A percentile compares a stretch with the other conserved stretches of the same genome.
Conservation (phyloP, 2,888 invertebrate species). For the Bombylius discolor region DNA sequence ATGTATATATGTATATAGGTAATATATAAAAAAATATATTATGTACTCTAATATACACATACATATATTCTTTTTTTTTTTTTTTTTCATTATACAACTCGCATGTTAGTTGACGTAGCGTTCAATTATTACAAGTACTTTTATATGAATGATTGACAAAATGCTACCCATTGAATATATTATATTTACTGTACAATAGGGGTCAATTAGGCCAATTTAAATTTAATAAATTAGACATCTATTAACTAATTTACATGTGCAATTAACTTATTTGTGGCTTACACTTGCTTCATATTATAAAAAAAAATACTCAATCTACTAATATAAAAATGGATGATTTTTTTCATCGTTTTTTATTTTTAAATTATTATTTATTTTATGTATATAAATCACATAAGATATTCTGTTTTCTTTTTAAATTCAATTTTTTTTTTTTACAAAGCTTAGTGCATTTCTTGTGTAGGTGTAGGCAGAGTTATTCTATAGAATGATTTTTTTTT, state of each 20-base stretch:
- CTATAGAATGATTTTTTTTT: not conserved
- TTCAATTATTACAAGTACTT: not conserved
- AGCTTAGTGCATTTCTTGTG: no score
- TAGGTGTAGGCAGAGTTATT: not conserved
- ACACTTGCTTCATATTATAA: conserved; percentile 1
- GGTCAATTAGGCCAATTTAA: conserved; percentile 39
- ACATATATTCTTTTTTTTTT: not conserved
- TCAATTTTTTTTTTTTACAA: no score
- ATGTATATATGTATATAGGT: no score
- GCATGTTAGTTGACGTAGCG: not conserved
- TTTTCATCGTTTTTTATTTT: no score
- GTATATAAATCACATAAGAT: no score
- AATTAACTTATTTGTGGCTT: conserved; percentile 19
- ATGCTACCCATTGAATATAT: not conserved
- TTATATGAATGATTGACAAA: not conserved
- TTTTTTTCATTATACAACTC: no score
- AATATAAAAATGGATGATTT: no score
- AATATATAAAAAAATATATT: not conserved
- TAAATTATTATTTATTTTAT: no score
- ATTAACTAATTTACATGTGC: conserved; percentile 32
- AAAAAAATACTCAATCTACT: no score
- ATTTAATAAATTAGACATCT: conserved; percentile 36
- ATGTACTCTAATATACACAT: not conserved
- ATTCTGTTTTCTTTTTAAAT: no score
- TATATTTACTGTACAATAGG: conserved; percentile 20